Evolutionary conservation across 2,888 invertebrate genomes (phyloP).

Genomic region (Leucophora obtusa): DNA sequence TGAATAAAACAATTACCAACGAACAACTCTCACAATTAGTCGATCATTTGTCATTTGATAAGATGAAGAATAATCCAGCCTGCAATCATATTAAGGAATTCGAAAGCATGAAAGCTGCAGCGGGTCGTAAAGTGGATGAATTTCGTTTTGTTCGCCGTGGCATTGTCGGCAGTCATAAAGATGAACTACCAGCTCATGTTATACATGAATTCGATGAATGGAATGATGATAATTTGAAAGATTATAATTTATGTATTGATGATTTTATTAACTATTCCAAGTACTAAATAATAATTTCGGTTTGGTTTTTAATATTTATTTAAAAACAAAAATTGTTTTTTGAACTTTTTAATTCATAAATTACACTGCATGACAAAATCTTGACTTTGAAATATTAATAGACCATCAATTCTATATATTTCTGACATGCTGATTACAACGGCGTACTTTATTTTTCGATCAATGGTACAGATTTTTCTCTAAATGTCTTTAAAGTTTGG

Average conservation of each 20-base stretch:
- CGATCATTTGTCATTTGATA: constrained; percentile 75
- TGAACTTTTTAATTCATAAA: too few relatives aligned
- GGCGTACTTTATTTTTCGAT: too few relatives aligned
- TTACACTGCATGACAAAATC: too few relatives aligned
- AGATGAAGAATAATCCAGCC: constrained; percentile 76
- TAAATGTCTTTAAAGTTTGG: too few relatives aligned
- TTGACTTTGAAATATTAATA: too few relatives aligned
- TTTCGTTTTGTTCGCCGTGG: constrained; percentile 77
- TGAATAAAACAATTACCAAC: constrained; percentile 66
- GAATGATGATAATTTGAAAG: constrained; percentile 71
- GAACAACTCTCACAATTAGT: constrained; percentile 69
- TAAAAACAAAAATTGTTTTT: too few relatives aligned
- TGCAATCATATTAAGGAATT: constrained; percentile 76
- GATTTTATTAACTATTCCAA: constrained; percentile 73
- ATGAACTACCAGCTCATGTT: constrained; percentile 71
- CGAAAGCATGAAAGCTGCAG: constrained; percentile 74
- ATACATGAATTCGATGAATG: constrained; percentile 75
- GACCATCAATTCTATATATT: too few relatives aligned
- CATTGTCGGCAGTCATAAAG: constrained; percentile 75
- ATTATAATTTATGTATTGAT: constrained; percentile 69
- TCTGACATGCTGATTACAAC: too few relatives aligned
- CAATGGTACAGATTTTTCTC: too few relatives aligned
- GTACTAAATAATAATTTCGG: constrained; percentile 55
- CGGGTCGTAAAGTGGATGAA: constrained; percentile 73
- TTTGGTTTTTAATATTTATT: too few relatives aligned